phyloP scores from a whole-genome alignment of 2,113 vertebrate genomes.

The Mustelus asterias region DNA sequence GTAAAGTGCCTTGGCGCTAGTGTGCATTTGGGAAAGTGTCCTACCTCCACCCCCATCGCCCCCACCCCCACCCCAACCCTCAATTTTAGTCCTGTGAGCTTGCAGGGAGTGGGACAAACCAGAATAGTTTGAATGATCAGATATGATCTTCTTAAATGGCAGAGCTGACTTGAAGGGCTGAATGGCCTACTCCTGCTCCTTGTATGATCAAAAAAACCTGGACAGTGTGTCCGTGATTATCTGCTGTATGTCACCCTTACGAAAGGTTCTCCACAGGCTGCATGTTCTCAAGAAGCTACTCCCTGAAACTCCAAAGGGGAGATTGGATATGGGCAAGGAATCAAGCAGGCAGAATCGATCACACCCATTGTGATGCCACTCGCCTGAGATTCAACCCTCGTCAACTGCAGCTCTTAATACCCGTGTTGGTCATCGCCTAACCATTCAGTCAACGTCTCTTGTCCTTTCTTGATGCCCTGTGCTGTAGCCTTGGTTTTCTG shows the following conservation, averaged over 20 bases:
- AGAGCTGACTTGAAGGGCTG: too few species aligned
- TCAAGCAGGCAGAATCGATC: not conserved
- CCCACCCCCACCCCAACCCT: too few species aligned
- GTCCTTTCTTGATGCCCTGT: not conserved
- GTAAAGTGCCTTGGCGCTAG: too few species aligned
- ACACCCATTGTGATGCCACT: not conserved
- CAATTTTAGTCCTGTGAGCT: too few species aligned
- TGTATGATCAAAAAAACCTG: not conserved
- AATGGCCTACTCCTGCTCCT: too few species aligned
- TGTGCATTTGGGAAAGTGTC: too few species aligned
- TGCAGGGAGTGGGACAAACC: not conserved
- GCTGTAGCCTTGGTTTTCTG: not conserved
- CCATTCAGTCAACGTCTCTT: not conserved
- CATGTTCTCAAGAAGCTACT: not conserved
- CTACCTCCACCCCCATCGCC: too few species aligned
- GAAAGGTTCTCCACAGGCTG: not conserved
- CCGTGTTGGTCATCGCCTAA: too few species aligned
- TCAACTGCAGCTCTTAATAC: not conserved
- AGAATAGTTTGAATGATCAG: not conserved
- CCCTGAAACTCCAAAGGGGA: not conserved
- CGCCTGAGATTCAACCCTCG: not conserved
- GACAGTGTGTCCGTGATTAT: not conserved
- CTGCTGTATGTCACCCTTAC: not conserved
- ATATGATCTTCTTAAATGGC: too few species aligned
- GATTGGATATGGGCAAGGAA: too few species aligned